Evolutionary conservation across 2,888 invertebrate species (phyloP).

Genomic region (Anagyrus pseudococci): DNA sequence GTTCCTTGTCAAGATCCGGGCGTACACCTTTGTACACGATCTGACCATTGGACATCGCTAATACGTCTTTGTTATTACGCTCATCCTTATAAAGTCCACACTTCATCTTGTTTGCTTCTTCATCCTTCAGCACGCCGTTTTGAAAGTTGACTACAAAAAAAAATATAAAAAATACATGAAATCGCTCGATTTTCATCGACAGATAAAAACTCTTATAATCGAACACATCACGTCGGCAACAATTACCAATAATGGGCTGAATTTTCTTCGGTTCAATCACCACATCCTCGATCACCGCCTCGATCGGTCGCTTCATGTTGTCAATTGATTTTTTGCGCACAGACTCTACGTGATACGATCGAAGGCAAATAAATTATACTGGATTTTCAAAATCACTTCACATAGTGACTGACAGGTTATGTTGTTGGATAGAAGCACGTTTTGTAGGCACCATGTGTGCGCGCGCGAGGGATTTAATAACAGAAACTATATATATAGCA

Average conservation of each 20-base stretch:
- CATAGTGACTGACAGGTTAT: too few species aligned
- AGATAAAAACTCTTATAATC: neutral
- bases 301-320: slow-evolving; percentile 46
- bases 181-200: too few species aligned
- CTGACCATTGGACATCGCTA: slow-evolving; percentile 54
- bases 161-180: neutral
- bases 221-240: neutral
- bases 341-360: too few species aligned
- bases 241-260: slow-evolving; percentile 54
- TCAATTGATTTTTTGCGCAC: too few species aligned
- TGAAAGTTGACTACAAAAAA: slow-evolving; percentile 52
- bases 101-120: slow-evolving; percentile 50
- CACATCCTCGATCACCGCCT: slow-evolving; percentile 52
- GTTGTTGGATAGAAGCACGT: too few species aligned
- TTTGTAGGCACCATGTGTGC: too few species aligned
- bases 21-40: slow-evolving; percentile 55
- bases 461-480: too few species aligned
- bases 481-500: too few species aligned
- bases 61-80: slow-evolving; percentile 44
- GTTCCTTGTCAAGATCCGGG: slow-evolving; percentile 48
- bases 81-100: slow-evolving; percentile 51
- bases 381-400: too few species aligned
- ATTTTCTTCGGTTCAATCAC: slow-evolving; percentile 49
- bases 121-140: slow-evolving; percentile 55
- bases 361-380: too few species aligned